phyloP scores from a whole-genome alignment of 2,113 vertebrate genomes.

The Poicephalus meyeri region DNA sequence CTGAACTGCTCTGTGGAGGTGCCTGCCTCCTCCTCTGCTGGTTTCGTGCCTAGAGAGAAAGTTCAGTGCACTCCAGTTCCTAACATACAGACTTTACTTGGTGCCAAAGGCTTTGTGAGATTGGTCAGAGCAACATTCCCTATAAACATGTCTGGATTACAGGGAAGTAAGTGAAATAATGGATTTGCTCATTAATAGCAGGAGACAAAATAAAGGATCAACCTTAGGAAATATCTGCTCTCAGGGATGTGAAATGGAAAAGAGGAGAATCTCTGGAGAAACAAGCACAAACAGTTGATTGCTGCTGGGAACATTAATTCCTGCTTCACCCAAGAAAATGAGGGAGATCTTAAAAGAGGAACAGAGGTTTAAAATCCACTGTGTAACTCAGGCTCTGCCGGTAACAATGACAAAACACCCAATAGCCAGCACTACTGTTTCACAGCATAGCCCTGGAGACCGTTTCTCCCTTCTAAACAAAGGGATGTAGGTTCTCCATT shows the following conservation, averaged over 20 bases:
- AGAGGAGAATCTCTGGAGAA: neutral
- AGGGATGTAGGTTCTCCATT: neutral
- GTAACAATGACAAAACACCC: neutral
- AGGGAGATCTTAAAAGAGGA: neutral
- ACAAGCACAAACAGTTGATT: neutral
- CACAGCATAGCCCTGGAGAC: neutral
- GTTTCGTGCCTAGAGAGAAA: neutral
- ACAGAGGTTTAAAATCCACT: neutral
- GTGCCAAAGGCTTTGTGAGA: neutral
- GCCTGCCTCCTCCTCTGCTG: neutral
- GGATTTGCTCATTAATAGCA: neutral
- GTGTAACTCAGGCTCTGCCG: neutral
- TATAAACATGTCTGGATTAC: neutral
- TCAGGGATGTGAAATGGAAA: neutral
- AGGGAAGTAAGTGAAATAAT: neutral
- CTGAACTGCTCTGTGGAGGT: neutral
- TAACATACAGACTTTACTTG: neutral
- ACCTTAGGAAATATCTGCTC: neutral
- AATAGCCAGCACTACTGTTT: neutral
- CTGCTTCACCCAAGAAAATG: neutral
- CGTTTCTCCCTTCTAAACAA: neutral
- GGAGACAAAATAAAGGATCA: neutral
- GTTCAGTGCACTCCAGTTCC: neutral
- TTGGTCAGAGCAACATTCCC: neutral
- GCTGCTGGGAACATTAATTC: neutral